A percentile compares a stretch with the other conserved stretches of the same genome.
Evolutionary conservation across 2,888 invertebrate genomes (phyloP).

Genomic region (Platycheirus albimanus): DNA sequence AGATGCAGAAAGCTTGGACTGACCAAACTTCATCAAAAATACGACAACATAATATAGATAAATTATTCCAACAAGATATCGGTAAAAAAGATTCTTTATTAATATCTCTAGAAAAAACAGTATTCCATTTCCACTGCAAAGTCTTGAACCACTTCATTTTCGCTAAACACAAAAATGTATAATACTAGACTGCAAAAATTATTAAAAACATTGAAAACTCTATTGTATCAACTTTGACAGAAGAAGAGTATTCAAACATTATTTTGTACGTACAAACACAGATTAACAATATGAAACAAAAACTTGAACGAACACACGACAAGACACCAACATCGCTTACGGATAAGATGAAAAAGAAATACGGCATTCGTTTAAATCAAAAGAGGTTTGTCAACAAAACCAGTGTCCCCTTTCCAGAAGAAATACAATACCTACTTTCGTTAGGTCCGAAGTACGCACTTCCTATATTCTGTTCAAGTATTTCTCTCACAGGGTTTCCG

Average conservation of each 20-base stretch:
- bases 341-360: not conserved
- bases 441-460: not conserved
- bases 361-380: not conserved
- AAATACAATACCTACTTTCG: not conserved
- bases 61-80: not conserved
- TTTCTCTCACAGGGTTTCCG: too few relatives aligned
- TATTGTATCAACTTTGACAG: not conserved
- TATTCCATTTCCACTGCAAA: not conserved
- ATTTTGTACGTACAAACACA: too few relatives aligned
- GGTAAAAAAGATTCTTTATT: not conserved
- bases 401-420: not conserved
- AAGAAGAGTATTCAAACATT: constrained; percentile 7
- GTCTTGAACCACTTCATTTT: not conserved
- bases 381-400: not conserved
- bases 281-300: not conserved
- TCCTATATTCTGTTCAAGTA: too few relatives aligned
- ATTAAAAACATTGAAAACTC: constrained; percentile 4
- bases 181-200: not conserved
- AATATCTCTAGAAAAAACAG: not conserved
- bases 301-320: not conserved
- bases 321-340: not conserved
- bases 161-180: not conserved
- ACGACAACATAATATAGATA: not conserved
- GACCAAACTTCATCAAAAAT: not conserved
- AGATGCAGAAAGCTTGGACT: not conserved